These are phyloP conservation scores for Balaeniceps rex DNA, from an alignment of 2,113 vertebrate genomes.

Conservation along the genomic window DNA sequence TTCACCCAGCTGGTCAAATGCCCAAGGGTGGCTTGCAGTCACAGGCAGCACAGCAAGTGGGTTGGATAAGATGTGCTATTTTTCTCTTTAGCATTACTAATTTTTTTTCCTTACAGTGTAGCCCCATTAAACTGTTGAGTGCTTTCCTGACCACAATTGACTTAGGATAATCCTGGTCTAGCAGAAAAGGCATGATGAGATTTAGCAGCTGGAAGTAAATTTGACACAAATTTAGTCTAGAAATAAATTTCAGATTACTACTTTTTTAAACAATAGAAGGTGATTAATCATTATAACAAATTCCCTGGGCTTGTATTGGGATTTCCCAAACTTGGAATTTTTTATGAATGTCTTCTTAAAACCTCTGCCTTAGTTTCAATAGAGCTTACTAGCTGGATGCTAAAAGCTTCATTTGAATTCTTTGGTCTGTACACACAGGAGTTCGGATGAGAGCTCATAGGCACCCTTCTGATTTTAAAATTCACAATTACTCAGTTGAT, in stretches of 20 bases:
- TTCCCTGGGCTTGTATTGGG: neutral
- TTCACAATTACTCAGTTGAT: neutral
- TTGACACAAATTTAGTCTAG: slow-evolving; percentile 39
- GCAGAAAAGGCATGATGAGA: slow-evolving; percentile 23
- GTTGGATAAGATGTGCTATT: neutral
- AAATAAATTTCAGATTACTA: slow-evolving; percentile 40
- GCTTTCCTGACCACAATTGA: slow-evolving; percentile 36
- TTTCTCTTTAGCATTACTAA: neutral
- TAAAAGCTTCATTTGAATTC: neutral
- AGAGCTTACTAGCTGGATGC: neutral
- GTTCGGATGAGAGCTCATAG: neutral
- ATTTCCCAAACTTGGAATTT: neutral
- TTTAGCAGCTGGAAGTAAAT: slow-evolving; percentile 39
- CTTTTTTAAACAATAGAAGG: slow-evolving; percentile 16
- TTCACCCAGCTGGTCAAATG: neutral
- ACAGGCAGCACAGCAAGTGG: neutral
- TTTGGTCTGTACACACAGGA: neutral
- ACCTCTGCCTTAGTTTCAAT: neutral
- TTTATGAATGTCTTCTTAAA: slow-evolving; percentile 10
- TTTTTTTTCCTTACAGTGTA: neutral
- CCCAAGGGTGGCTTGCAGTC: neutral
- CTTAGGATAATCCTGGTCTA: slow-evolving; percentile 26
- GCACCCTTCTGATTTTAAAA: neutral
- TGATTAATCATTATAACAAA: slow-evolving; percentile 31
- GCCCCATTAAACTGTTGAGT: slow-evolving; percentile 4